Evolutionary conservation across 2,888 invertebrate species (phyloP), one percentile per base, ranked within the genome.

Genomic region (Polydrusus tereticollis): DNA sequence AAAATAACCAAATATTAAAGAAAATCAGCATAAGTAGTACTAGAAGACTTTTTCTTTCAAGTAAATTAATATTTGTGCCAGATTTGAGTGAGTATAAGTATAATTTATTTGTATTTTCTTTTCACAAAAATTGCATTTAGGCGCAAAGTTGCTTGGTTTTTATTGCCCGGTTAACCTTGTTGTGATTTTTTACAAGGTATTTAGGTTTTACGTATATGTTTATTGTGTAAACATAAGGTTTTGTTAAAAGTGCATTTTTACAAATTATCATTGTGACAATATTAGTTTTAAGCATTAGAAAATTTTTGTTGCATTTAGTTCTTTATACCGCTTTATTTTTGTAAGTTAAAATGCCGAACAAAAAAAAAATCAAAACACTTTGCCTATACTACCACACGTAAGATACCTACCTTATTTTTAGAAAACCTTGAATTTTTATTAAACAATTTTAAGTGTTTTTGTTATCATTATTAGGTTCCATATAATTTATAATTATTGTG

Each of bases 351-450:
- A n/a, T n/a, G n/a, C n/a, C n/a, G n/a, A n/a, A n/a, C n/a, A n/a
- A n/a, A n/a, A n/a, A n/a, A n/a, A n/a, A n/a, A n/a, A n/a, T n/a
- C n/a, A n/a, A n/a, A n/a, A n/a, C n/a, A n/a, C n/a, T n/a, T n/a
- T n/a, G n/a, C n/a, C n/a, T n/a, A n/a, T n/a, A n/a, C n/a, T n/a
- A n/a, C n/a, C n/a, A n/a, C n/a, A 33, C 8, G 2, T 8, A 33
- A 6, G 8, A 8, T 8, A 33, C n/a, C n/a, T n/a, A n/a, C n/a
- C n/a, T n/a, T 45, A 55, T 55, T 2, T 55, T 29, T 23, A 12
- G 3, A 55, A n/a, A 26, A 33, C 29, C 36, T 33, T 55, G 36
- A 16, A 55, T 55, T 33, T 55, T 33, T 55, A 36, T 36, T 36
- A 36, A 12, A n/a, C 12, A 1, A 12, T 36, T 12, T 36, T 36